Base-by-base conservation (phyloP, 1,140 invertebrate genomes). In the Trichoplusia ni region DNA sequence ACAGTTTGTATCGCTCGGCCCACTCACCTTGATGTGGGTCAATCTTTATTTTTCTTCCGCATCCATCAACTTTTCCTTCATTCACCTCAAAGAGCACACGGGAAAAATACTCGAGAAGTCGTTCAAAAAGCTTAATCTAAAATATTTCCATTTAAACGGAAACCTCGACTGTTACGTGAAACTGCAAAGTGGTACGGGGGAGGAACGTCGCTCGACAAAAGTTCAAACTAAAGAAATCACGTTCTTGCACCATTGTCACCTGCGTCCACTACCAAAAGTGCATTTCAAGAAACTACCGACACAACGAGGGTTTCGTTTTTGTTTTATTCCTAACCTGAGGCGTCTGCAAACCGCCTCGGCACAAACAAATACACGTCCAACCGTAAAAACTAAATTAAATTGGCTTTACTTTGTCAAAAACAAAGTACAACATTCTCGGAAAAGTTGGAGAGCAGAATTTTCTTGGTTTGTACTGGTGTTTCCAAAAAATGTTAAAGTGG, bases 221-320 rank as follows among this genome's bases (percentile, higher is more conserved):
- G 33, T 59, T 66, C 35, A 46, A 49, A 51, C 44, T 59, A 42
- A 66, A 40, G 56, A 42, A 61, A 67, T 67, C 64, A 58, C 64
- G 64, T 67, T 14, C 31, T 8, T 23, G 38, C 8, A 40, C 29
- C 14, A 67, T 61, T 66, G 64, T 67, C 58, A 67, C 64, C 56
- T 67, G 64, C 38, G 63, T 64, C 54, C 64, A 38, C 44, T 51
- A 35, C 19, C 35, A 25, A 65, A 51, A 59, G 16, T 29, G 44
- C 46, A 59, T 58, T 64, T 58, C 33, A 40, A 23, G 40, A 42
- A 64, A 64, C 37, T 56, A 18, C 35, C n/a, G 11, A 14, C 21
- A 38, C 61, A 21, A 31, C 33, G 35, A 27, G 46, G 19, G 40
- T n/a, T 42, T 33, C 37, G 31, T 27, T 29, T 58, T 31, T 42